Base-by-base conservation (phyloP, 2,113 vertebrate genomes). In the Pangasianodon hypophthalmus region DNA sequence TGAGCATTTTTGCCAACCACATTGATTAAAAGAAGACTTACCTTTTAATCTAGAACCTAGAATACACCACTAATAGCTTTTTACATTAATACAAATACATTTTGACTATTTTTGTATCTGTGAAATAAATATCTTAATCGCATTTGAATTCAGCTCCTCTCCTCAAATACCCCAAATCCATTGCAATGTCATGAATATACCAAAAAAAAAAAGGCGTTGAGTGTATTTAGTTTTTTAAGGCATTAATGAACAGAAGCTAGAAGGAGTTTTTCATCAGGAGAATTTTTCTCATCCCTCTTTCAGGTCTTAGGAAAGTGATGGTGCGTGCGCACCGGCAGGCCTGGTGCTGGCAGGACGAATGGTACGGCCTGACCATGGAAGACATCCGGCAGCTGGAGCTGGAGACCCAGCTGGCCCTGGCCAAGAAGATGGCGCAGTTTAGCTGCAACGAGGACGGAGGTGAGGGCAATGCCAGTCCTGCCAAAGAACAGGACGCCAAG, bases 261-360 rank as follows among this genome's bases (percentile, higher is more conserved):
- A 37, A 37, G 48, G 48, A 16, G 29, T 32, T 4, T n/a, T n/a
- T n/a, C n/a, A n/a, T n/a, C n/a, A n/a, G n/a, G n/a, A 41, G 10
- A 18, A 37, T 24, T 77, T 16, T 80, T 46, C 52, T 6, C 91
- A 83, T 26, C n/a, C 1, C 3, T 37, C 10, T 89, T 18, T 48
- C 96, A 99, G 98, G 97, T 44, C 94, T 99, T 44, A 95, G 98
- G 94, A 99, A 98, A 93, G 98, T 99, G 89, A 99, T 99, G 98
- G 96, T 99, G 32, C 95, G 97, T 67, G 98, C 98, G 29, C 98
- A 99, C 94, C 96, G 98, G 48, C 98, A 99, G 95, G 98, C 98
- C 26, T 99, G 98, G 98, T 99, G 98, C 94, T 99, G 98, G 98
- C 98, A 99, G 95, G 98, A 99, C 0, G 98, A 99, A 69, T 99